Evolutionary conservation across 2,113 vertebrate species (phyloP).

Genomic region (Stigmatopora nigra): DNA sequence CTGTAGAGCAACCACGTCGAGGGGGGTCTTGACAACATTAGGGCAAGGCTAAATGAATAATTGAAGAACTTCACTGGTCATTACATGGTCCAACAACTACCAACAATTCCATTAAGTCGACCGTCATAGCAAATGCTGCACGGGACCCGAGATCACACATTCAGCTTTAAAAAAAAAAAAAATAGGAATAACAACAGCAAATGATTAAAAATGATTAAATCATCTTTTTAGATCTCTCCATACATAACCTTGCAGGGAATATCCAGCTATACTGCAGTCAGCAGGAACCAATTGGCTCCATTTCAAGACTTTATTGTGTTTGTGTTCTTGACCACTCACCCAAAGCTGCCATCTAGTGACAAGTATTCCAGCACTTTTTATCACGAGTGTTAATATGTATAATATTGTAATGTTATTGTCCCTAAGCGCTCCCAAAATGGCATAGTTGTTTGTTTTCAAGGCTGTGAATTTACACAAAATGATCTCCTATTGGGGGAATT

Average conservation of each 20-base stretch:
- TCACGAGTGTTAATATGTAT: neutral
- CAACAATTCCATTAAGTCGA: neutral
- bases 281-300: neutral
- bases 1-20: conserved; percentile 8
- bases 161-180: neutral
- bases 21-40: neutral
- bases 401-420: neutral
- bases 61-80: conserved; percentile 1
- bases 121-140: neutral
- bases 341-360: neutral
- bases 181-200: no score
- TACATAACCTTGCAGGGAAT: neutral
- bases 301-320: neutral
- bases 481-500: neutral
- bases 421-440: neutral
- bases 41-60: neutral
- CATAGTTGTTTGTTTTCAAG: neutral
- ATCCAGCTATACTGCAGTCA: neutral
- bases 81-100: conserved; percentile 2
- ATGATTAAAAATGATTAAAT: neutral
- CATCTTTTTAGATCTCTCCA: neutral
- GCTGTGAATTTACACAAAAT: neutral
- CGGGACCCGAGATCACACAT: neutral
- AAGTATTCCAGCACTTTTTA: neutral
- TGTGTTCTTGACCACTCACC: neutral